These are phyloP conservation scores for Drosophila ficusphila DNA, from an alignment of 1,140 invertebrate genomes.

Conservation along the genomic window DNA sequence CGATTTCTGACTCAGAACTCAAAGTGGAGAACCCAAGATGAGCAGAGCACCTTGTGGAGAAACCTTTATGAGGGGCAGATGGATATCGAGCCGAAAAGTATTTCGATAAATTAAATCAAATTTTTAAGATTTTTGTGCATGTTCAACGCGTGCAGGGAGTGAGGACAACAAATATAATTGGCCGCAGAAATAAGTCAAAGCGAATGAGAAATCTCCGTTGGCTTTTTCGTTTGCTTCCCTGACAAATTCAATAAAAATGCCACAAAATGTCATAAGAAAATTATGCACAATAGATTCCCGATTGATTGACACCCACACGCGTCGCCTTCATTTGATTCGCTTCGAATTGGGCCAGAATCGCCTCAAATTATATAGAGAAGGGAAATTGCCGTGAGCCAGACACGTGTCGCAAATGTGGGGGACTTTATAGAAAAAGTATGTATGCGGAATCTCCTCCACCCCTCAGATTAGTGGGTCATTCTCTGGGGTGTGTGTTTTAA, in stretches of 20 bases:
- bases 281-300: slow-evolving; percentile 71
- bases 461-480: slow-evolving; percentile 30
- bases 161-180: slow-evolving; percentile 37
- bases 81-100: slow-evolving; percentile 38
- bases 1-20: not conserved
- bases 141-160: slow-evolving; percentile 64
- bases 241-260: slow-evolving; percentile 68
- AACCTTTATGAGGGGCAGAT: slow-evolving; percentile 17
- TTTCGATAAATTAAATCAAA: slow-evolving; percentile 76
- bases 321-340: slow-evolving; percentile 68
- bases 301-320: slow-evolving; percentile 76
- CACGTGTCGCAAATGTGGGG: slow-evolving; percentile 48
- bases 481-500: slow-evolving; percentile 42
- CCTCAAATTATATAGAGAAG: slow-evolving; percentile 48
- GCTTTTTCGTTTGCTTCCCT: not conserved
- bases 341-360: slow-evolving; percentile 50
- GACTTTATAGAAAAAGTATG: not conserved
- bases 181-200: slow-evolving; percentile 3
- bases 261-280: slow-evolving; percentile 74
- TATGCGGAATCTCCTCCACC: not conserved
- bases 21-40: slow-evolving; percentile 29
- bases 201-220: not conserved
- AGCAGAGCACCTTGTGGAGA: not conserved
- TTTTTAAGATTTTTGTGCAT: slow-evolving; percentile 66
- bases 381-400: slow-evolving; percentile 40